Base-by-base conservation (phyloP, 1,140 invertebrate species). In the Papilio dardanus region DNA sequence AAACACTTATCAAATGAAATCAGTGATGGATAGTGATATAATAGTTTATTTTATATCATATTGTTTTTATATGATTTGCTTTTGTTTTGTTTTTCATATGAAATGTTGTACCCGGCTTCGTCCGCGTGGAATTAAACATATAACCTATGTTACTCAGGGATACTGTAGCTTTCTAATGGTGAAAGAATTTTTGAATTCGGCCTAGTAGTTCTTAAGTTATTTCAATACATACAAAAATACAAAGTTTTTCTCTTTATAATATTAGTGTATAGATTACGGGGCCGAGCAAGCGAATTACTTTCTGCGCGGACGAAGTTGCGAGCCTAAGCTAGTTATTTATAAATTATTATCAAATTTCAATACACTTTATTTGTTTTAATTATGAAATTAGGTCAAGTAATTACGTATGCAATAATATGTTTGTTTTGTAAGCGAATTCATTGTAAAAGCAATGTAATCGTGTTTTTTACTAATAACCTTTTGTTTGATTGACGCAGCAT, bases 1-100 rank as follows among this genome's bases (percentile, higher is more conserved):
- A 83, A 86, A 86, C 80, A 84, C 81, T 82, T 62, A 68, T 73
- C 42, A 74, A 77, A 76, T 74, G 33, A 69, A 73, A 76, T 78
- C 71, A 42, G 46, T 58, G 65, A 67, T 21, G 14, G 19, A 10
- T 6, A 7, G 46, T 10, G 3, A 12, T 58, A 30, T 14, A 28
- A 28, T 58, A 58, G 24, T 62, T 62, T 28, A 62, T 62, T 62
- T 62, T 10, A 62, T 14, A 28, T 21, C 6, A 19, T 50, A 21
- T 50, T 46, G 42, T n/a, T n/a, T 19, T 50, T 40, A 21, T n/a
- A 10, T n/a, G 1, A 46, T 46, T 7, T 46, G n/a, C 14, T 14
- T 46, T 46, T 3, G 21, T 8, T 37, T 37, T 37, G 2, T 37
- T 6, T 37, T 1, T 21, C 46, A 50, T 35, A 37, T n/a, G n/a